Evolutionary conservation across 2,113 vertebrate species (phyloP).

Genomic region (Acrocephalus kingi): DNA sequence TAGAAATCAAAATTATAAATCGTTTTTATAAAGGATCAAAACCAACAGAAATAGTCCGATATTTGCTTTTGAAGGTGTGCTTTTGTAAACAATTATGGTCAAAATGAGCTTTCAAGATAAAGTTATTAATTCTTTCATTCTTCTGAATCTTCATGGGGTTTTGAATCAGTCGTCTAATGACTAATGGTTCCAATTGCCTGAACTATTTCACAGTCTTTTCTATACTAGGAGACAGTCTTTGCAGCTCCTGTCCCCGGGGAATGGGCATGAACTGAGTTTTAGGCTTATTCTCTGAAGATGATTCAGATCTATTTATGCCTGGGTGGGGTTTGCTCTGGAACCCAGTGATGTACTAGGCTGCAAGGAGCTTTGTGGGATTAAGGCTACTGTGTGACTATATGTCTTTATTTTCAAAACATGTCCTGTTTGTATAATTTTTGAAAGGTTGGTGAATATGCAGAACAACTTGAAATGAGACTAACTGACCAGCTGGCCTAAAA

Average conservation of each 20-base stretch:
- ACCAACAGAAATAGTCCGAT: neutral
- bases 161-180: neutral
- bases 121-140: neutral
- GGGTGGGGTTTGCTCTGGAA: neutral
- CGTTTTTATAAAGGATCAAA: neutral
- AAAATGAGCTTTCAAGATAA: neutral
- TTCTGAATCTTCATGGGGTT: neutral
- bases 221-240: neutral
- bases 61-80: neutral
- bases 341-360: neutral
- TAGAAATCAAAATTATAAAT: neutral
- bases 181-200: neutral
- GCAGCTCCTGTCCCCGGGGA: neutral
- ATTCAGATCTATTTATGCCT: neutral
- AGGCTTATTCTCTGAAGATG: neutral
- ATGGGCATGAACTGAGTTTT: neutral
- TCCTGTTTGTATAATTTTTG: neutral
- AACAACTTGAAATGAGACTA: neutral
- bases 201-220: neutral
- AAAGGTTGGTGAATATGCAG: neutral
- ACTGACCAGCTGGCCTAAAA: neutral
- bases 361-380: neutral
- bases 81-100: neutral
- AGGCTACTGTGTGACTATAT: neutral
- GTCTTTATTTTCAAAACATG: neutral